Evolutionary conservation across 2,113 vertebrate genomes (phyloP).

Genomic region (Aplodontia rufa): DNA sequence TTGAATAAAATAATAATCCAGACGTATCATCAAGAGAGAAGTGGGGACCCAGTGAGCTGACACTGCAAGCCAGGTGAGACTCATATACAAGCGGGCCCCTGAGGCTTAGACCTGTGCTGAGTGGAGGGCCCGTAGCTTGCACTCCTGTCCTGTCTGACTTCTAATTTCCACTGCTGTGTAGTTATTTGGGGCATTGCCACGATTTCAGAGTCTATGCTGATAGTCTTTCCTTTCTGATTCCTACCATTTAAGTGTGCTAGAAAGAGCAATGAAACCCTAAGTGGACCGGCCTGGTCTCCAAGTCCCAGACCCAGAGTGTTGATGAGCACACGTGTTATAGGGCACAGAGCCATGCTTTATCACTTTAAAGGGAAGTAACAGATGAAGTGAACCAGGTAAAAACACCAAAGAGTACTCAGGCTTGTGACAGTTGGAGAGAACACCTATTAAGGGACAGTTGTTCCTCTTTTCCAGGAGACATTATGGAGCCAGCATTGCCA

Average conservation of each 20-base stretch:
- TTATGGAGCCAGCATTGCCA: background rate
- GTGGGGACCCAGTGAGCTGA: background rate
- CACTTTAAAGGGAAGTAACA: background rate
- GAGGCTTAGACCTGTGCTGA: accelerated
- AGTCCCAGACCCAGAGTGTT: background rate
- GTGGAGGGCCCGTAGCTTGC: background rate
- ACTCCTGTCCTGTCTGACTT: background rate
- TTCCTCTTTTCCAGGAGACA: background rate
- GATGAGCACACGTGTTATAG: background rate
- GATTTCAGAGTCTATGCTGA: background rate
- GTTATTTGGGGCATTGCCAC: background rate
- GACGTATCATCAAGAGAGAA: background rate
- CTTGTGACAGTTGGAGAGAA: background rate
- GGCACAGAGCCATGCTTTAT: background rate
- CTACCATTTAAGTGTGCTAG: background rate
- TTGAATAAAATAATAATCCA: background rate
- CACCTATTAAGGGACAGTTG: too few species aligned
- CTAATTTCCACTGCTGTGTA: background rate
- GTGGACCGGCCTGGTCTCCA: background rate
- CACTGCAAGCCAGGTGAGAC: background rate
- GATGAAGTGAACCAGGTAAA: background rate
- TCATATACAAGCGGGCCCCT: background rate
- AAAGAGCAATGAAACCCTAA: background rate
- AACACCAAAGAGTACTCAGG: background rate
- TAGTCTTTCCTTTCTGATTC: background rate